phyloP scores from a whole-genome alignment of 2,797 vertebrate species.

The Acipenser oxyrinchus region DNA sequence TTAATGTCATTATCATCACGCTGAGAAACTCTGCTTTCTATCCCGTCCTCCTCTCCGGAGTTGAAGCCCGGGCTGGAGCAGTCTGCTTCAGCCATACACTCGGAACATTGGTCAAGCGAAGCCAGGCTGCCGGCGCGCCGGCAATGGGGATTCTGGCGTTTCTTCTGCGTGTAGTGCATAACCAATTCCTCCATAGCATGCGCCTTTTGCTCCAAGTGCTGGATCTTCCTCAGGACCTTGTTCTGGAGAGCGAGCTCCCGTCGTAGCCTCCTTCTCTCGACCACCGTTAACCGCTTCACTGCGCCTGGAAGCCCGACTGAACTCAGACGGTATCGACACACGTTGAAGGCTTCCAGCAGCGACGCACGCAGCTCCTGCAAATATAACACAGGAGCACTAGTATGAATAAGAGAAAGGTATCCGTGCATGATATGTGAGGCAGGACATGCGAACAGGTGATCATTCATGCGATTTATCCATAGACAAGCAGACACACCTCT shows the following conservation, averaged over 20 bases:
- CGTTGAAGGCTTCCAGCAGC: background rate
- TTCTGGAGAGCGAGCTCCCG: conserved; percentile 30
- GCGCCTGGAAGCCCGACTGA: background rate
- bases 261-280: conserved; percentile 6
- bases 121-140: conserved; percentile 30
- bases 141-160: conserved; percentile 25
- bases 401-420: no score
- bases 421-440: no score
- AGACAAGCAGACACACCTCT: no score
- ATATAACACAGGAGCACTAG: background rate
- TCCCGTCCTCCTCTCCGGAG: no score
- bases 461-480: no score
- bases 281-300: background rate
- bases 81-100: no score
- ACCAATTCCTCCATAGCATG: conserved; percentile 37
- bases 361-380: background rate
- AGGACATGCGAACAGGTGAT: no score
- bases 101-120: no score
- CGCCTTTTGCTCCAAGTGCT: conserved; percentile 35
- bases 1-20: no score
- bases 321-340: background rate
- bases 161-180: conserved; percentile 25
- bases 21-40: no score
- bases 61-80: no score
- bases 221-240: conserved; percentile 39